phyloP scores from a whole-genome alignment of 2,113 vertebrate species.

The Stegastes partitus region DNA sequence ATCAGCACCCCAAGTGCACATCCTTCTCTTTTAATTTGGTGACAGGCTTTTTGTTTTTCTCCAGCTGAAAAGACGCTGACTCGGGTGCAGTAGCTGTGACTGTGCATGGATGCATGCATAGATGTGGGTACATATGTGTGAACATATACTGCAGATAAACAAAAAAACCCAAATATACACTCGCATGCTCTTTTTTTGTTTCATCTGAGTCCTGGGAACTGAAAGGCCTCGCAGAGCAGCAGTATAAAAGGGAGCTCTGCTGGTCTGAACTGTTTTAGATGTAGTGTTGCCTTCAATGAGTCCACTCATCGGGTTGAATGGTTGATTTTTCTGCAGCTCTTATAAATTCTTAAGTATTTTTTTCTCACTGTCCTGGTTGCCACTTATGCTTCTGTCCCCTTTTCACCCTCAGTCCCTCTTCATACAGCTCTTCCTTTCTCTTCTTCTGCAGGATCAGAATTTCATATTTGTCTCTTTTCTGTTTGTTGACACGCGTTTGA shows the following conservation, averaged over 20 bases:
- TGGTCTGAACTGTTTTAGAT: constrained; percentile 10
- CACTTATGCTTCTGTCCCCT: not conserved
- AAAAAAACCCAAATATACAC: not conserved
- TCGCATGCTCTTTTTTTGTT: not conserved
- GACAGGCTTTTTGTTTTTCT: constrained; percentile 20
- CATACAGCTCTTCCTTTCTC: not conserved
- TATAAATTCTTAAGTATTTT: not conserved
- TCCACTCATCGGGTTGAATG: not conserved
- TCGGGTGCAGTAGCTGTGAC: not conserved
- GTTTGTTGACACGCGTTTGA: not conserved
- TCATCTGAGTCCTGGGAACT: constrained; percentile 6
- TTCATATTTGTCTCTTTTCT: constrained; percentile 4
- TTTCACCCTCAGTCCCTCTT: not conserved
- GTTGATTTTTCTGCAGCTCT: constrained; percentile 3
- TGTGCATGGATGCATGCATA: not conserved
- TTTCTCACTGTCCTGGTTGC: not conserved
- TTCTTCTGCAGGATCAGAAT: not conserved
- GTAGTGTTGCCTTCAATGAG: not conserved
- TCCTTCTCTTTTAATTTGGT: constrained; percentile 51
- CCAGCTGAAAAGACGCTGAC: constrained; percentile 30
- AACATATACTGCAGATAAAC: not conserved
- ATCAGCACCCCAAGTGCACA: constrained; percentile 32
- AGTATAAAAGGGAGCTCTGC: not conserved
- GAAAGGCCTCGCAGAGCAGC: not conserved
- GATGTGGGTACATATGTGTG: not conserved